phyloP scores from a whole-genome alignment of 2,888 invertebrate genomes.

The Congeria kusceri region DNA sequence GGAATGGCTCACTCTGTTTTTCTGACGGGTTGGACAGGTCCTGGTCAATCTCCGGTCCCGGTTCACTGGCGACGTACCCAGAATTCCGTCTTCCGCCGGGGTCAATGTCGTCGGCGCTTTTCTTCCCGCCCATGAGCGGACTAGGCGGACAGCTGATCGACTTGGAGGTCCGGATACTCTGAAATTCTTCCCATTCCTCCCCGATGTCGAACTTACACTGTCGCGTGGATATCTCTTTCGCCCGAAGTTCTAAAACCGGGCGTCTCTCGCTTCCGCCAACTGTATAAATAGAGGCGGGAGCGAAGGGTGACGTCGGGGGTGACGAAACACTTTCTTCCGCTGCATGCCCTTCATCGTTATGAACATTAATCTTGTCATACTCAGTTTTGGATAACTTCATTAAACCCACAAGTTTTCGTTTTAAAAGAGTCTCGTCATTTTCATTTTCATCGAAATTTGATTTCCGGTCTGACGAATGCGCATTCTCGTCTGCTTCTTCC shows the following conservation, averaged over 20 bases:
- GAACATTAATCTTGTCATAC: conserved; percentile 32
- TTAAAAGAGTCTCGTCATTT: not conserved
- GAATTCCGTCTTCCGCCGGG: conserved; percentile 40
- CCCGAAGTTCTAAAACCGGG: conserved; percentile 40
- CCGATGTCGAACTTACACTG: conserved; percentile 66
- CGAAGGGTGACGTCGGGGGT: conserved; percentile 15
- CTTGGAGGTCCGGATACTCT: conserved; percentile 28
- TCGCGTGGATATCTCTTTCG: conserved; percentile 49
- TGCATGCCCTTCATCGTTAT: not conserved
- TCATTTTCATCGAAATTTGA: not conserved
- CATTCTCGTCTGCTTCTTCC: conserved; percentile 8
- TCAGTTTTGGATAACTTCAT: conserved; percentile 12
- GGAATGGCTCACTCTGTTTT: conserved; percentile 47
- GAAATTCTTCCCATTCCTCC: conserved; percentile 73
- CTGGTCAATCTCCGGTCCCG: conserved; percentile 34
- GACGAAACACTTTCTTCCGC: not conserved
- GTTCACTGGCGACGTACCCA: conserved; percentile 48
- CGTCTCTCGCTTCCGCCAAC: conserved; percentile 32
- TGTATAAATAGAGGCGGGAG: conserved; percentile 45
- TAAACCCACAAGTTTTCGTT: conserved; percentile 5
- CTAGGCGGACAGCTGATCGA: conserved; percentile 65
- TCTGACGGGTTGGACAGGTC: conserved; percentile 28
- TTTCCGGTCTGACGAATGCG: not conserved
- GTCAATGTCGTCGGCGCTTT: conserved; percentile 24
- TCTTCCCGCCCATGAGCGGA: conserved; percentile 38